Evolutionary conservation across 2,113 vertebrate genomes (phyloP).

Genomic region (Leptobrachium ailaonicum): DNA sequence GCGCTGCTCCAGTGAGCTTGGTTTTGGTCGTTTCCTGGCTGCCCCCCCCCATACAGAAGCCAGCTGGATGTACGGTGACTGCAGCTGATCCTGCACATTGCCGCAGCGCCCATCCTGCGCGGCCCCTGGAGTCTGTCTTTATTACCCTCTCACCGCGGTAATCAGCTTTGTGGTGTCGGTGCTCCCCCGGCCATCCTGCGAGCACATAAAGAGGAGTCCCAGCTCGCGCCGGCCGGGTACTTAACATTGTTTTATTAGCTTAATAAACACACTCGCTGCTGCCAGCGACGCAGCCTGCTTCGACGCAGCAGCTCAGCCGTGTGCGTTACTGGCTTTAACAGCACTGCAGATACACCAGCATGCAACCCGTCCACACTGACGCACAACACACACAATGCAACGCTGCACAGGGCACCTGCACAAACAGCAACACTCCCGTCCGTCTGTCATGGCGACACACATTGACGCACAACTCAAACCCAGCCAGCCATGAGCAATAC

Average conservation of each 20-base stretch:
- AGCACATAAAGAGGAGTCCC: slow-evolving; percentile 46
- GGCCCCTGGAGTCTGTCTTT: slow-evolving; percentile 2
- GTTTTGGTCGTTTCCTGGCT: no score
- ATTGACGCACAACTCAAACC: no score
- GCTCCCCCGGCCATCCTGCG: slow-evolving; percentile 51
- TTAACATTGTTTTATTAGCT: slow-evolving; percentile 56
- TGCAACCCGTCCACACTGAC: no score
- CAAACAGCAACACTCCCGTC: no score
- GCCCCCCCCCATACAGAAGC: background rate
- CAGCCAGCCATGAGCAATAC: no score
- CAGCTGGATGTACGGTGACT: background rate
- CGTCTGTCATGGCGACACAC: no score
- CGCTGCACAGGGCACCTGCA: no score
- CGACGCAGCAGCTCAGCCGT: slow-evolving; percentile 2
- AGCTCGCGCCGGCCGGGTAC: slow-evolving; percentile 24
- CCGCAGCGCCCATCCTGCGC: slow-evolving; percentile 24
- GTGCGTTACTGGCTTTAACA: background rate
- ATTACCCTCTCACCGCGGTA: slow-evolving; percentile 46
- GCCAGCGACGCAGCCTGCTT: background rate
- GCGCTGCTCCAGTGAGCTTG: no score
- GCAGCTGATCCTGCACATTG: background rate
- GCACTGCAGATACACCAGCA: background rate
- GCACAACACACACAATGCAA: no score
- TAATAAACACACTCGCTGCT: slow-evolving; percentile 34
- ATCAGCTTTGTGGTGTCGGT: background rate